Evolutionary conservation across 2,888 invertebrate species (phyloP), one percentile per base, ranked within the genome.

Genomic region (Caenorhabditis parvicauda): DNA sequence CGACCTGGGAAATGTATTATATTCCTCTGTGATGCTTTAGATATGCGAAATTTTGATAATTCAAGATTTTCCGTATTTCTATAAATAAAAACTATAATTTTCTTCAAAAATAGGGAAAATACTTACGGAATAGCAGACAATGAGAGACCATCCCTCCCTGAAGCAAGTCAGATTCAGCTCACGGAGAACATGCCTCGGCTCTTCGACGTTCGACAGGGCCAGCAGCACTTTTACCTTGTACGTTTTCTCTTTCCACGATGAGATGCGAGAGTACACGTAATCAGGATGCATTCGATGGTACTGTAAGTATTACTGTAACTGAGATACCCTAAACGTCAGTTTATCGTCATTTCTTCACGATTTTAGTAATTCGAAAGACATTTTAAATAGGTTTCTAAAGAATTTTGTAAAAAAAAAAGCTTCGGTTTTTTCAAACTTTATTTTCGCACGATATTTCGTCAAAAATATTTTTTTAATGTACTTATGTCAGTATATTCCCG

Each of bases 81-180:
- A 7, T 44, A 21, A 44, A 44, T 12, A 25, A 19, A 44, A 44
- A 1, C 12, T 12, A 41, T 12, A 41, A 29, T 41, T 29, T n/a
- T 25, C 21, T 44, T 3, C 41, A 28, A 27, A n/a, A n/a, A n/a
- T n/a, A n/a, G n/a, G n/a, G n/a, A n/a, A n/a, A 7, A 32, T 39
- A 21, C 28, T 49, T 45, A 66, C 77, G 45, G 78, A 70, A 52
- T 79, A 75, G 41, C 72, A 65, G 32, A 80, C 59, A n/a, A 80
- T 59, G 28, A 80, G 56, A 22, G 76, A 72, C 77, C 80, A 78
- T 19, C 63, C 66, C 37, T 67, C 54, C 6, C 76, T 66, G 49
- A 67, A 74, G 46, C 77, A 77, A 38, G 70, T 67, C 62, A 77
- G 59, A 54, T 80, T 81, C 41, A 80, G 59, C 56, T 80, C 80